A percentile compares a stretch with the other conserved stretches of the same genome.
Conservation (phyloP, 2,113 vertebrate genomes). For the Fukomys damarensis region DNA sequence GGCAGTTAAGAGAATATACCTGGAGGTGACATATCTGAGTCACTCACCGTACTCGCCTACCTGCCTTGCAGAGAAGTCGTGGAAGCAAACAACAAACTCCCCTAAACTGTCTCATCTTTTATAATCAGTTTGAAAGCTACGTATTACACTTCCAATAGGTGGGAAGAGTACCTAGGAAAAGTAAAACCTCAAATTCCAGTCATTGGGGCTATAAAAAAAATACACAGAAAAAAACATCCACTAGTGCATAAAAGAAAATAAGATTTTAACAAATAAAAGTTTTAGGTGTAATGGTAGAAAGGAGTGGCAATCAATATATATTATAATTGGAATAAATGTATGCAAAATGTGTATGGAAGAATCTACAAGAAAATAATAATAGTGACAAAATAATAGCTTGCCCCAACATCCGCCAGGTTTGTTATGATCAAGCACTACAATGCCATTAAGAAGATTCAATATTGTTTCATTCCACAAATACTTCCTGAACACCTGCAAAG, state of each 20-base stretch:
- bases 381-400: not conserved
- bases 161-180: not conserved
- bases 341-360: not conserved
- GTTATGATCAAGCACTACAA: not conserved
- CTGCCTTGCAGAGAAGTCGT: not conserved
- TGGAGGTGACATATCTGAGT: not conserved
- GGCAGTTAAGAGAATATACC: not conserved
- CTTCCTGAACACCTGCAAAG: not conserved
- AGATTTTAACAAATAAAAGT: not conserved
- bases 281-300: not conserved
- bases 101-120: not conserved
- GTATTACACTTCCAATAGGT: conserved; percentile 6
- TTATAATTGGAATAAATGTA: not conserved
- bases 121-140: not conserved
- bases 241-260: not conserved
- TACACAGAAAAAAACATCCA: conserved; percentile 3
- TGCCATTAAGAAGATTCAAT: not conserved
- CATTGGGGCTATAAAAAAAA: not conserved
- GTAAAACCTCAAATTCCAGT: not conserved
- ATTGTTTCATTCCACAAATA: not conserved
- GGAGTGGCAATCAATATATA: not conserved
- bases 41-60: not conserved
- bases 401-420: not conserved
- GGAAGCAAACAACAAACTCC: not conserved
- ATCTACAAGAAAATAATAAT: not conserved